Evolutionary conservation across 2,797 vertebrate species (phyloP).

Genomic region (Manis crassicaudata): DNA sequence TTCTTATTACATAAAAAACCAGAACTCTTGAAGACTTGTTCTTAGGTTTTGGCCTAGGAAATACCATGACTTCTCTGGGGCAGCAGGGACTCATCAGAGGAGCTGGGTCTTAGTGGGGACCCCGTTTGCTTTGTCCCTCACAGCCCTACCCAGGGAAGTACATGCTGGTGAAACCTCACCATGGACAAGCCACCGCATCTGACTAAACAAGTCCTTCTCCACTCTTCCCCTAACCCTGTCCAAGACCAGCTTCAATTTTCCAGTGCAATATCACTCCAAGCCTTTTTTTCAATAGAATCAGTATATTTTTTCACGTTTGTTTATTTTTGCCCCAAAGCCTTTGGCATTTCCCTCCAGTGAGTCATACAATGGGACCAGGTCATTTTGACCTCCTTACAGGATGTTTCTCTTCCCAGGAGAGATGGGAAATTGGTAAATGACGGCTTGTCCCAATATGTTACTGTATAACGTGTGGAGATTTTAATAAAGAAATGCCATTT

Average conservation of each 20-base stretch:
- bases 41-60: neutral
- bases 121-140: neutral
- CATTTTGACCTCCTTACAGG: constrained; percentile 55
- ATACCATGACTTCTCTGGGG: neutral
- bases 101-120: neutral
- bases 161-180: neutral
- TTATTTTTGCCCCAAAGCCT: constrained; percentile 58
- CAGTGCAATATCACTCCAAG: neutral
- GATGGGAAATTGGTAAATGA: neutral
- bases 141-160: neutral
- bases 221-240: too few relatives aligned
- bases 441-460: neutral
- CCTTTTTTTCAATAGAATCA: neutral
- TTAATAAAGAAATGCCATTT: neutral
- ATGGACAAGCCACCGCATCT: neutral
- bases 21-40: neutral
- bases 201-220: neutral
- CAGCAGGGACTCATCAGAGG: neutral
- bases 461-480: neutral
- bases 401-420: constrained; percentile 36
- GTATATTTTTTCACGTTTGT: constrained; percentile 30
- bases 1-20: neutral
- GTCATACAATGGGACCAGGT: constrained; percentile 26
- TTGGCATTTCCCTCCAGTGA: constrained; percentile 52
- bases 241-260: neutral